phyloP scores from a whole-genome alignment of 2,113 vertebrate species.

The Acrocephalus kingi region DNA sequence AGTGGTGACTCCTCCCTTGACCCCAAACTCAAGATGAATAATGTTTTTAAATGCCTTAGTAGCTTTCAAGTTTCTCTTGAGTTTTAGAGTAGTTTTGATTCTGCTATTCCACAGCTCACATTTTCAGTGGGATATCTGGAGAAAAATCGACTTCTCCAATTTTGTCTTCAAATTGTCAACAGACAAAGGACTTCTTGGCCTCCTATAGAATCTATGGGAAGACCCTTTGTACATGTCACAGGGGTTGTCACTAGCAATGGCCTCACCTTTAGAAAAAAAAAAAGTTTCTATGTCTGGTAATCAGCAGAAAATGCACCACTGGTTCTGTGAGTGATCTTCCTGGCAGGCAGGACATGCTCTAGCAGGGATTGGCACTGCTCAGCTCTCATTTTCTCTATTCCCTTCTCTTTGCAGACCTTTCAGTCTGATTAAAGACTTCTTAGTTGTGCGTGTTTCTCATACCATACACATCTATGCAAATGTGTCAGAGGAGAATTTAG shows the following conservation, averaged over 20 bases:
- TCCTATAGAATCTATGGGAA: neutral
- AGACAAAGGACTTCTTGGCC: neutral
- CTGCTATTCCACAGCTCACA: fast-evolving
- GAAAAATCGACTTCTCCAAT: fast-evolving
- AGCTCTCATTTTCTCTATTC: neutral
- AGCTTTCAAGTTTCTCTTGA: neutral
- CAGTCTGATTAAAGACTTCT: neutral
- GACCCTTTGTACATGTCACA: fast-evolving
- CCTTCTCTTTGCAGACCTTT: neutral
- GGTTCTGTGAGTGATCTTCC: neutral
- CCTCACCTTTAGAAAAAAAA: neutral
- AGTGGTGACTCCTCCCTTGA: neutral
- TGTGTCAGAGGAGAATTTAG: neutral
- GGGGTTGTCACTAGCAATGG: neutral
- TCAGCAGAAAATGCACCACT: fast-evolving
- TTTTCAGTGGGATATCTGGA: neutral
- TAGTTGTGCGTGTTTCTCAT: neutral
- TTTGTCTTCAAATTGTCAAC: neutral
- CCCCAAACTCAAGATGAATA: neutral
- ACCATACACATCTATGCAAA: neutral
- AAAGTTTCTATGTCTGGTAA: fast-evolving
- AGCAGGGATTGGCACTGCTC: neutral
- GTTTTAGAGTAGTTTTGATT: neutral
- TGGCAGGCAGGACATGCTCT: fast-evolving
- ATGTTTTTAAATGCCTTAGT: neutral